Base-by-base conservation (phyloP, 2,888 invertebrate species). In the Nephrotoma guestfalica region DNA sequence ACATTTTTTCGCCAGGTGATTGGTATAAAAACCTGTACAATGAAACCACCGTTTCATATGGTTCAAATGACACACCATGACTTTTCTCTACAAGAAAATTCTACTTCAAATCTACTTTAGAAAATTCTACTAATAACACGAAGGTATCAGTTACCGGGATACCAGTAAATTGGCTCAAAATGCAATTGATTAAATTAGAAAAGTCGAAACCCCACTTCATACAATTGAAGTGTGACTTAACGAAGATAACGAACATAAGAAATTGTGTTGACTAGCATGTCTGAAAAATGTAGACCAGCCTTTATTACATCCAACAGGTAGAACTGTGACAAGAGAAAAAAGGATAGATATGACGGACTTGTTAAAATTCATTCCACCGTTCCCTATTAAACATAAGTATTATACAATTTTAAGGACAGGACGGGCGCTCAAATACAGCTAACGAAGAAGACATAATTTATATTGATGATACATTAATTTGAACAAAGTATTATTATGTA, bases 321-420 rank as follows among this genome's bases (percentile, higher is more conserved):
- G n/a, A n/a, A n/a, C n/a, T n/a, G n/a, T n/a, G n/a, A n/a, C n/a
- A n/a, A n/a, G n/a, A n/a, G n/a, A n/a, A n/a, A n/a, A 42, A 6
- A 42, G 6, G 6, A 42, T n/a, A n/a, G 86, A 87, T 83, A 88
- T 87, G 87, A 88, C 87, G 87, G 87, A 87, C 86, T 86, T 88
- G 86, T 86, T 87, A 85, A 88, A 87, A 88, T 88, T 87, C 87
- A 88, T 88, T 88, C 88, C 87, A n/a, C n/a, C n/a, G n/a, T n/a
- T n/a, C 86, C 87, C 87, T 87, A 86, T 87, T 87, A 88, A 87
- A 87, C 86, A 88, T 87, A 86, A 87, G 85, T 88, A 88, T 86
- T 87, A 87, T 87, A 87, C 86, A 87, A 88, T 86, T 86, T 88
- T 87, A 71, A 86, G 45, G 86, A 88, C 86, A 87, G 87, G 87